Evolutionary conservation across 92 coral and sea anemone species (phyloP).

Genomic region (Micromussa lordhowensis): DNA sequence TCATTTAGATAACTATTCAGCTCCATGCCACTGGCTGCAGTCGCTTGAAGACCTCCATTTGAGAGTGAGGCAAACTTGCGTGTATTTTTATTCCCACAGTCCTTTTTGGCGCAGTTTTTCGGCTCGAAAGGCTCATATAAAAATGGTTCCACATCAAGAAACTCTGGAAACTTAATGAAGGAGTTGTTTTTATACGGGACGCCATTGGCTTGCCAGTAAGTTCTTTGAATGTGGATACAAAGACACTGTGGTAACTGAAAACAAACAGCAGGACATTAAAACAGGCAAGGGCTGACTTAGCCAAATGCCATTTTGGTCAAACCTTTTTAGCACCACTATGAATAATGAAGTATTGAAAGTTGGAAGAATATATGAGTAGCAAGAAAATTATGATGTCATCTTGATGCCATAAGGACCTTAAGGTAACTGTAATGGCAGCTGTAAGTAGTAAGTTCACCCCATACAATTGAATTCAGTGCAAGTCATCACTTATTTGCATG

Average conservation of each 20-base stretch:
- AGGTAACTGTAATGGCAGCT: too few relatives aligned
- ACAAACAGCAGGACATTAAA: neutral
- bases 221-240: slow-evolving; percentile 93
- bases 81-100: neutral
- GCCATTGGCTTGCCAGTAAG: slow-evolving; percentile 95
- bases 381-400: too few relatives aligned
- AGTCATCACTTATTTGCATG: too few relatives aligned
- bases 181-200: slow-evolving; percentile 89
- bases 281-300: neutral
- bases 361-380: too few relatives aligned
- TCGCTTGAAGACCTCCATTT: neutral
- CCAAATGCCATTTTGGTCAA: neutral
- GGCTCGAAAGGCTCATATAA: slow-evolving; percentile 70
- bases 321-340: neutral
- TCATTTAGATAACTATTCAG: slow-evolving; percentile 32
- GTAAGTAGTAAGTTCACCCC: too few relatives aligned
- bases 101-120: neutral
- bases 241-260: slow-evolving; percentile 91
- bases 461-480: too few relatives aligned
- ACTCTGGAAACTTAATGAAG: slow-evolving; percentile 81
- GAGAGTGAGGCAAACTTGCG: neutral
- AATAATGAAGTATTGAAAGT: too few relatives aligned
- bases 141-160: slow-evolving; percentile 80
- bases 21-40: neutral
- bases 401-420: too few relatives aligned